These are phyloP conservation scores for Hypena proboscidalis DNA, from an alignment of 2,888 invertebrate genomes.

Conservation along the genomic window DNA sequence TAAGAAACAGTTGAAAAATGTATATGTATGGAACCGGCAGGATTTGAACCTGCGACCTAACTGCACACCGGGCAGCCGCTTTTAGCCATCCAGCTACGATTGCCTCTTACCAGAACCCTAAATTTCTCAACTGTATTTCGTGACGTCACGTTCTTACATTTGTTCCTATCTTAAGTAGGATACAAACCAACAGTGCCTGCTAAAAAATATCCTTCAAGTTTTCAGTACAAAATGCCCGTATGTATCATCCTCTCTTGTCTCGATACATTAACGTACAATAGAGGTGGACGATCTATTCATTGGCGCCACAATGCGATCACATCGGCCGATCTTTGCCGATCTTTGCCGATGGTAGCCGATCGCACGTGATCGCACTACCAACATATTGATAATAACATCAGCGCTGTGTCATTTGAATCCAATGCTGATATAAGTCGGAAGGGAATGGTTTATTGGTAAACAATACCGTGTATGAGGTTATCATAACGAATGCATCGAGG, in stretches of 20 bases:
- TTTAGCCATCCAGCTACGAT: no score
- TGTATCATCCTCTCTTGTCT: constrained; percentile 56
- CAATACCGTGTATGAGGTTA: constrained; percentile 21
- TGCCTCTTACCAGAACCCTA: no score
- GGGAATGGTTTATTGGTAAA: constrained; percentile 20
- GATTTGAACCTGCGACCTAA: no score
- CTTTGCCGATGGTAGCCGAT: constrained; percentile 29
- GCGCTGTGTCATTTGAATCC: constrained; percentile 45
- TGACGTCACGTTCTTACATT: no score
- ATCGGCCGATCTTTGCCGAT: constrained; percentile 54
- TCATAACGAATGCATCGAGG: no score
- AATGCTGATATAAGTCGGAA: constrained; percentile 33
- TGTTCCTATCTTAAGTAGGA: no score
- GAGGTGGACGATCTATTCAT: constrained; percentile 85
- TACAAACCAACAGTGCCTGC: background rate
- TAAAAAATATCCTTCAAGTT: constrained; percentile 16
- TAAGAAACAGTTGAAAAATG: no score
- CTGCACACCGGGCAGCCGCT: no score
- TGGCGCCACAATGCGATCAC: constrained; percentile 72
- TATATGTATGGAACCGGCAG: no score
- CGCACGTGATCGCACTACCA: constrained; percentile 75
- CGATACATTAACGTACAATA: constrained; percentile 83
- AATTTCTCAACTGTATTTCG: no score
- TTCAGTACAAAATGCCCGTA: constrained; percentile 26
- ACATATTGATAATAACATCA: constrained; percentile 62